Evolutionary conservation across 2,888 invertebrate genomes (phyloP).

Genomic region (Sinelater perroti): DNA sequence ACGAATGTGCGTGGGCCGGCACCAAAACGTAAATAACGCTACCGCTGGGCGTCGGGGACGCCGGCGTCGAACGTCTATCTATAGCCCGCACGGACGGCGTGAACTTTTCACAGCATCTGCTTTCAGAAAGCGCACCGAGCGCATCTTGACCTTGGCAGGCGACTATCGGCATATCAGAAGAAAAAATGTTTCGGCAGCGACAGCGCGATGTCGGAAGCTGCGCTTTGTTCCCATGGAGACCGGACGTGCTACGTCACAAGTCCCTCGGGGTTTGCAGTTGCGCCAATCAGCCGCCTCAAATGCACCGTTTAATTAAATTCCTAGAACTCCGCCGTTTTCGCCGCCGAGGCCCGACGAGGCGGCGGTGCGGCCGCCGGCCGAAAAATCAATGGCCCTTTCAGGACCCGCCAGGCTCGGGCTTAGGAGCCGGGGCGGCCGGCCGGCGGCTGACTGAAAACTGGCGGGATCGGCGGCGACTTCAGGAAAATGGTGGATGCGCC

Average conservation of each 20-base stretch:
- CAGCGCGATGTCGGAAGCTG: conserved; percentile 36
- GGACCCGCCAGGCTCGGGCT: too few relatives aligned
- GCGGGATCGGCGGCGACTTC: too few relatives aligned
- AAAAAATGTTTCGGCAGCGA: conserved; percentile 30
- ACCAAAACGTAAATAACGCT: conserved; percentile 20
- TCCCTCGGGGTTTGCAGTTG: conserved; percentile 31
- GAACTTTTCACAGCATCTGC: conserved; percentile 20
- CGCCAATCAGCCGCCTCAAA: conserved; percentile 21
- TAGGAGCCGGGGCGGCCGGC: too few relatives aligned
- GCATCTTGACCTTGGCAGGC: conserved; percentile 27
- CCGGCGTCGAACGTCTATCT: conserved; percentile 17
- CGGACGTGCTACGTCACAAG: conserved; percentile 40
- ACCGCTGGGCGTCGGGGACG: neutral
- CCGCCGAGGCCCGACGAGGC: neutral
- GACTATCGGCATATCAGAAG: conserved; percentile 30
- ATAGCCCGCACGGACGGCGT: conserved; percentile 24
- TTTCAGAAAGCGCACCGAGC: conserved; percentile 20
- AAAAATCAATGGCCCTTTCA: too few relatives aligned
- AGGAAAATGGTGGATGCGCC: conserved; percentile 38
- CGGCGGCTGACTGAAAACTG: too few relatives aligned
- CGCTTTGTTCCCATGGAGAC: conserved; percentile 42
- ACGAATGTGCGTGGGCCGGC: conserved; percentile 10
- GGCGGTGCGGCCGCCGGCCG: too few relatives aligned
- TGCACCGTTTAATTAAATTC: conserved; percentile 20
- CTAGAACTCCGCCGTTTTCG: conserved; percentile 17